A percentile compares a stretch with the other conserved stretches of the same genome.
Conservation (phyloP, 2,888 invertebrate species). For the Callosobruchus maculatus region DNA sequence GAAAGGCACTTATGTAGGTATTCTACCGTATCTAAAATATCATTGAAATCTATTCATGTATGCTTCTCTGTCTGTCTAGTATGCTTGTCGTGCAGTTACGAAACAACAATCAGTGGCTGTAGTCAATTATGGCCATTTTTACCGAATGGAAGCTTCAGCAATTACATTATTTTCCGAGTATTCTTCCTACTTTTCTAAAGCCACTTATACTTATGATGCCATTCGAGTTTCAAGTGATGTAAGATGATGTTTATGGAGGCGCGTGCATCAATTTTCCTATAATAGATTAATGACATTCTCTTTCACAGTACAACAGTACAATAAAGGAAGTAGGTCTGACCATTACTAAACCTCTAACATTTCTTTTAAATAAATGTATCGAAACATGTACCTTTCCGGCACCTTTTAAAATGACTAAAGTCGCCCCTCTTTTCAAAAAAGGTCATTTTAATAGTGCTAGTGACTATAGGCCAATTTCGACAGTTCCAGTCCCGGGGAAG, state of each 20-base stretch:
- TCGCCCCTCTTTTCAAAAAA: too few species aligned
- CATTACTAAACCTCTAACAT: too few species aligned
- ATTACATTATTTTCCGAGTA: neutral
- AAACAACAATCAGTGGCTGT: neutral
- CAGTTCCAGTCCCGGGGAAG: too few species aligned
- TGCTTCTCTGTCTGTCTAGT: neutral
- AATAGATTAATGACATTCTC: too few species aligned
- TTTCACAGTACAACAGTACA: too few species aligned
- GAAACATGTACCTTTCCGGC: too few species aligned
- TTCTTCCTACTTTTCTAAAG: neutral
- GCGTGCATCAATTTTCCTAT: neutral
- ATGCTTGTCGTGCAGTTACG: neutral
- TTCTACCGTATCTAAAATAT: neutral
- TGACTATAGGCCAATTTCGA: too few species aligned
- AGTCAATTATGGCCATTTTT: neutral
- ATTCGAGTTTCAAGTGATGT: neutral
- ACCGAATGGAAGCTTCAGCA: neutral
- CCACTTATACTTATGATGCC: neutral
- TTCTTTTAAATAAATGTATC: too few species aligned
- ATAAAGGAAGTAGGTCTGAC: too few species aligned
- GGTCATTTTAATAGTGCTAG: too few species aligned
- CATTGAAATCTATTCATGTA: neutral
- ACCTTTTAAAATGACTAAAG: too few species aligned
- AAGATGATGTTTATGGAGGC: neutral
- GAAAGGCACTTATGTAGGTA: too few species aligned